Conservation (phyloP, 2,113 vertebrate genomes). For the Sialia sialis region DNA sequence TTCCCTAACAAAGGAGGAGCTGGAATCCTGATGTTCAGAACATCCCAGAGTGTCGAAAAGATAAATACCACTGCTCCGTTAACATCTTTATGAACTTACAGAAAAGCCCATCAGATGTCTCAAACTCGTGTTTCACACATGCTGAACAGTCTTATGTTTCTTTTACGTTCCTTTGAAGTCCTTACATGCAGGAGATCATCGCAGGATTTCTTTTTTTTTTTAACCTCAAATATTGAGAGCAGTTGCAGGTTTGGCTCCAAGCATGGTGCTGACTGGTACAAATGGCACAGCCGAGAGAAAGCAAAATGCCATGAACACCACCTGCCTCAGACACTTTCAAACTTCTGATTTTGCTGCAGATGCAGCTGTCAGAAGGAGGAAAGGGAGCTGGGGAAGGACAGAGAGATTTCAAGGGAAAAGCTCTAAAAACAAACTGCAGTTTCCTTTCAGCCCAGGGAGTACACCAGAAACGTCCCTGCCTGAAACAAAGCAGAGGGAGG, state of each 20-base stretch:
- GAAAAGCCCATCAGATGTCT: background rate
- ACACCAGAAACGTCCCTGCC: background rate
- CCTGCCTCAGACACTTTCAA: background rate
- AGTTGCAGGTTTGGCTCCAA: background rate
- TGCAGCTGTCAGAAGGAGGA: background rate
- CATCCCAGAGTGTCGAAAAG: background rate
- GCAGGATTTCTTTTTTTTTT: background rate
- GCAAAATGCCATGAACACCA: background rate
- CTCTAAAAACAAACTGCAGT: background rate
- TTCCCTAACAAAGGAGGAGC: background rate
- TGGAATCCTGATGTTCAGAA: background rate
- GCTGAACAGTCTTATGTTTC: background rate
- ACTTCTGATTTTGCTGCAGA: background rate
- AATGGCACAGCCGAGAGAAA: background rate
- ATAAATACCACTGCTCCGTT: background rate
- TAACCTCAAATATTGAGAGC: background rate
- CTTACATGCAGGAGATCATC: background rate
- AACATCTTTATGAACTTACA: background rate
- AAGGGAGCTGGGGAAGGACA: background rate
- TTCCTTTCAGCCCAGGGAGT: background rate
- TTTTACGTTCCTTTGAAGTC: constrained; percentile 2
- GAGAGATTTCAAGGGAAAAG: constrained; percentile 9
- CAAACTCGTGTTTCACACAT: background rate
- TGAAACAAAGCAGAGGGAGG: constrained; percentile 8
- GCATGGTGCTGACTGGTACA: background rate